Evolutionary conservation across 1,140 invertebrate species (phyloP).

Genomic region (Helicoverpa armigera): DNA sequence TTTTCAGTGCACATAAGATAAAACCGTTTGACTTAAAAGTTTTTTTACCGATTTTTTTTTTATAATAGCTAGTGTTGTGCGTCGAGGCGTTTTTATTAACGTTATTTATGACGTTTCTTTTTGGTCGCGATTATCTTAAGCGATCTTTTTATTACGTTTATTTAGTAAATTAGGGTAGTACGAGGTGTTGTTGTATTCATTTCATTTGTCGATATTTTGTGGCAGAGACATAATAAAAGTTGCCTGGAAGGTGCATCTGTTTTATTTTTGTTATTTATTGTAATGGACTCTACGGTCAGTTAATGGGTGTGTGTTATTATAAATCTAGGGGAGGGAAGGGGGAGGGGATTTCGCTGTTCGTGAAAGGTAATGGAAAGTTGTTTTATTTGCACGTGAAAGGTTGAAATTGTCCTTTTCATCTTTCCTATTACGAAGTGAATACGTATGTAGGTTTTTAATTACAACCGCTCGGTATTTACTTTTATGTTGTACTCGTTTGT

Average conservation of each 20-base stretch:
- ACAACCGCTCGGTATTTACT: too few relatives aligned
- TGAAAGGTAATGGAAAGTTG: conserved; percentile 21
- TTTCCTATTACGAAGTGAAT: too few relatives aligned
- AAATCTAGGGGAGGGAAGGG: neutral
- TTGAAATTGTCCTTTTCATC: neutral
- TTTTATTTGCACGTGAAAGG: conserved; percentile 3
- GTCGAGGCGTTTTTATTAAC: conserved; percentile 66
- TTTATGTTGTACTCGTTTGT: too few relatives aligned
- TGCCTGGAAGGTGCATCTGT: neutral
- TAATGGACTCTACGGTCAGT: conserved; percentile 23
- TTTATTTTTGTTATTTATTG: neutral
- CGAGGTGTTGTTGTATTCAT: neutral
- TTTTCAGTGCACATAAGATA: too few relatives aligned
- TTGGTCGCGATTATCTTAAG: conserved; percentile 62
- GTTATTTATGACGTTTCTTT: conserved; percentile 67
- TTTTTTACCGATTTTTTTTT: too few relatives aligned
- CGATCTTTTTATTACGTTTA: conserved; percentile 45
- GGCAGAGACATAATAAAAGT: neutral
- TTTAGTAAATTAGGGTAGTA: conserved; percentile 50
- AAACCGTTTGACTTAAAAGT: too few relatives aligned
- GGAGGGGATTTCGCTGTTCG: neutral
- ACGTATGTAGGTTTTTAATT: too few relatives aligned
- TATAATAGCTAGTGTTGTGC: conserved; percentile 52
- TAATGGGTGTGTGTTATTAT: conserved; percentile 22
- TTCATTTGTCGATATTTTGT: conserved; percentile 7